Percentiles rank a stretch among this genome's conserved stretches.
These are phyloP conservation scores for Brachypalpus laphriformis DNA, from an alignment of 2,888 invertebrate genomes.

Conservation along the genomic window DNA sequence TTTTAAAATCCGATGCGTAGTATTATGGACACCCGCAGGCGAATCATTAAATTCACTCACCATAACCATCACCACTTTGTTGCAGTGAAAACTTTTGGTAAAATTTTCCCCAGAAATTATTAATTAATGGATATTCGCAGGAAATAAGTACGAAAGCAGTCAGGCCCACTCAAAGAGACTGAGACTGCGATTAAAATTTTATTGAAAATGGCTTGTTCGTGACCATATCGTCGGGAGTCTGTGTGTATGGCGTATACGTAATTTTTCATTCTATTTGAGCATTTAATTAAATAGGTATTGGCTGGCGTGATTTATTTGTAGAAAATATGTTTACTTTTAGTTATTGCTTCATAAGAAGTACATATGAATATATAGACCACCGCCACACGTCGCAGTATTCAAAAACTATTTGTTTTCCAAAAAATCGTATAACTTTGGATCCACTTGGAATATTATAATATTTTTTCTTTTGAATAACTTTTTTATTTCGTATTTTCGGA, in stretches of 20 bases:
- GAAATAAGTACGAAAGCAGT: neutral
- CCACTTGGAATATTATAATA: too few species aligned
- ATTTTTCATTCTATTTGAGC: neutral
- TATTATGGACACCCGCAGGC: neutral
- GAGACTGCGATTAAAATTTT: slow-evolving; percentile 5
- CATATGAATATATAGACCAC: neutral
- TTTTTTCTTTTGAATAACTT: too few species aligned
- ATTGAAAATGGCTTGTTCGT: neutral
- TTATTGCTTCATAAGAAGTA: neutral
- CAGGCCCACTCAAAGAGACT: neutral
- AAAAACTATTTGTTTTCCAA: too few species aligned
- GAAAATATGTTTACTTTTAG: neutral
- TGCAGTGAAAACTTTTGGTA: neutral
- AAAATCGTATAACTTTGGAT: too few species aligned
- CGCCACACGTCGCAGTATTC: too few species aligned
- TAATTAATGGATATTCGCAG: neutral
- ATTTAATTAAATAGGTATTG: neutral
- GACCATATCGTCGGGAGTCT: neutral
- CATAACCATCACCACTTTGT: neutral
- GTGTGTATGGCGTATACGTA: slow-evolving; percentile 16
- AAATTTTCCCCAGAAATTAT: neutral
- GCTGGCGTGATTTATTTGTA: neutral
- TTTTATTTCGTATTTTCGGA: too few species aligned
- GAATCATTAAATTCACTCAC: neutral
- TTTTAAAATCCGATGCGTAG: neutral